Evolutionary conservation across 2,888 invertebrate genomes (phyloP).

Genomic region (Eustalomyia histrio): DNA sequence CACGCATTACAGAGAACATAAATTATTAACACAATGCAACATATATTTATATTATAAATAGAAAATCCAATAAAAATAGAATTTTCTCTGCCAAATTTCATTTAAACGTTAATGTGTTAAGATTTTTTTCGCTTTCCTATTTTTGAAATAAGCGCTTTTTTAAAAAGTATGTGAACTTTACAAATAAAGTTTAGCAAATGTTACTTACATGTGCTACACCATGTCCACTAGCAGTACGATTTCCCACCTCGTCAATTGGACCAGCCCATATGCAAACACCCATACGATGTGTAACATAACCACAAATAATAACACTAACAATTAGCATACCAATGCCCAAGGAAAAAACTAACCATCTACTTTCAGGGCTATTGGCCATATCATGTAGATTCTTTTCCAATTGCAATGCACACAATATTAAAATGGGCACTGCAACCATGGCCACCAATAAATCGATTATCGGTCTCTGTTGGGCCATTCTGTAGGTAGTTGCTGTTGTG

Average conservation of each 20-base stretch:
- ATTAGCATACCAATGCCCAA: conserved; percentile 79
- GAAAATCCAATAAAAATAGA: no score
- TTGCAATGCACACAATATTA: conserved; percentile 79
- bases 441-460: conserved; percentile 79
- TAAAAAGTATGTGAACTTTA: no score
- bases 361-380: conserved; percentile 76
- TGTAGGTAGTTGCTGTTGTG: conserved; percentile 24
- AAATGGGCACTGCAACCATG: conserved; percentile 79
- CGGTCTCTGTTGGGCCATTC: conserved; percentile 74
- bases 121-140: no score
- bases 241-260: conserved; percentile 77
- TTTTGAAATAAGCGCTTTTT: no score
- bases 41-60: no score
- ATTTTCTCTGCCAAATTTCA: no score
- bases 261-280: conserved; percentile 80
- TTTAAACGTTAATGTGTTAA: no score
- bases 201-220: conserved; percentile 72
- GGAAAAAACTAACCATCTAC: conserved; percentile 79
- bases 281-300: conserved; percentile 80
- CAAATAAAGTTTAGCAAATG: no score
- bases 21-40: no score
- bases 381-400: conserved; percentile 79
- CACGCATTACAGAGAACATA: no score
- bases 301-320: conserved; percentile 79
- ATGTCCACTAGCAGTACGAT: conserved; percentile 67